These are phyloP conservation scores for Pangasius krempfi DNA, from an alignment of 2,797 vertebrate species.

Conservation along the genomic window DNA sequence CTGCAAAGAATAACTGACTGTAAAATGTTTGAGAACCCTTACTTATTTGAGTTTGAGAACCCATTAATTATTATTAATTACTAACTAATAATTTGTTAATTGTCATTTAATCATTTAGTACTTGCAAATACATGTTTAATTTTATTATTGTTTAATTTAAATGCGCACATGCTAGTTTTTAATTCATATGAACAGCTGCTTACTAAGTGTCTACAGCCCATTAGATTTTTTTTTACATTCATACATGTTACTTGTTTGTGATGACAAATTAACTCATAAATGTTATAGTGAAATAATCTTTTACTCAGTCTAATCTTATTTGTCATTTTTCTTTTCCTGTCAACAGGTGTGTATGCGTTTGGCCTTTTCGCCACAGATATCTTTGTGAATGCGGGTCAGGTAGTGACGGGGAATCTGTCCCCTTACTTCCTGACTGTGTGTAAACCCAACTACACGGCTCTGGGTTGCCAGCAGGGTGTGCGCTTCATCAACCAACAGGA, in stretches of 20 bases:
- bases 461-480: conserved; percentile 83
- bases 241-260: not conserved
- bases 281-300: not conserved
- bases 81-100: not conserved
- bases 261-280: not conserved
- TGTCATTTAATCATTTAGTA: not conserved
- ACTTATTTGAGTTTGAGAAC: too few species aligned
- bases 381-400: conserved; percentile 91
- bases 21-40: not conserved
- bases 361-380: conserved; percentile 92
- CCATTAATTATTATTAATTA: not conserved
- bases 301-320: not conserved
- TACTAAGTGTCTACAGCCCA: not conserved
- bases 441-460: conserved; percentile 90
- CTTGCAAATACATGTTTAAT: not conserved
- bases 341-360: conserved; percentile 87
- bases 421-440: conserved; percentile 88
- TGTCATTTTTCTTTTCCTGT: not conserved
- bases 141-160: not conserved
- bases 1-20: not conserved
- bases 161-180: not conserved
- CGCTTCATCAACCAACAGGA: conserved; percentile 85
- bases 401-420: conserved; percentile 86
- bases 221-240: not conserved
- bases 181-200: not conserved